phyloP scores from a whole-genome alignment of 1,140 invertebrate genomes.

The Colletes latitarsis region DNA sequence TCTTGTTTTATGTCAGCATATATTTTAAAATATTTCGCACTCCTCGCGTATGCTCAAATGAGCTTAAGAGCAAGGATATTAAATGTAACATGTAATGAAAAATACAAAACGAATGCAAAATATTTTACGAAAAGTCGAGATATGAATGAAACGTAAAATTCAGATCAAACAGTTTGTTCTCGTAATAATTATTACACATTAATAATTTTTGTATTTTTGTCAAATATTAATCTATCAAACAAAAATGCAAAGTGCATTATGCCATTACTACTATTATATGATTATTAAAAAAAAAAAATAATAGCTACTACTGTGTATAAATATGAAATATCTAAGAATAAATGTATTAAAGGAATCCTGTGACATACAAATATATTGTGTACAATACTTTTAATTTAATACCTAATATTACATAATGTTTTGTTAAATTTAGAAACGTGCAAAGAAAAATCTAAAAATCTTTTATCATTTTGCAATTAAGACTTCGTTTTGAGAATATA shows the following conservation, averaged over 20 bases:
- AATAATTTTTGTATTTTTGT: constrained; percentile 77
- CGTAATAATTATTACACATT: constrained; percentile 70
- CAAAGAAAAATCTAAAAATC: too few relatives aligned
- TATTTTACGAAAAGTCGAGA: constrained; percentile 32
- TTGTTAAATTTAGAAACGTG: too few relatives aligned
- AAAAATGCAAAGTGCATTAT: constrained; percentile 71
- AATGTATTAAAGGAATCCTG: constrained; percentile 70
- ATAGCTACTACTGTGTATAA: constrained; percentile 75
- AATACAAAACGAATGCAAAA: constrained; percentile 50
- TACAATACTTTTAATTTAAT: constrained; percentile 33
- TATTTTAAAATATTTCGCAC: constrained; percentile 52
- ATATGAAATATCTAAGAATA: constrained; percentile 75
- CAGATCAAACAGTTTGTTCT: constrained; percentile 68
- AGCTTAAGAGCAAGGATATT: constrained; percentile 58
- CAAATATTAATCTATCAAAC: constrained; percentile 72
- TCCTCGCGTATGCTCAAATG: constrained; percentile 55
- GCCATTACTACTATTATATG: constrained; percentile 71
- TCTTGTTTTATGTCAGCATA: constrained; percentile 44
- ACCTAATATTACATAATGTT: neutral
- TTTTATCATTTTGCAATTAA: too few relatives aligned
- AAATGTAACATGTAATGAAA: constrained; percentile 70
- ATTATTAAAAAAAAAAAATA: constrained; percentile 70
- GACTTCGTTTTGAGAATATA: too few relatives aligned
- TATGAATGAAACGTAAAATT: constrained; percentile 50
- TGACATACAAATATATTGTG: constrained; percentile 46